Evolutionary conservation across 2,113 vertebrate species (phyloP).

Genomic region (Microcebus griseorufus): DNA sequence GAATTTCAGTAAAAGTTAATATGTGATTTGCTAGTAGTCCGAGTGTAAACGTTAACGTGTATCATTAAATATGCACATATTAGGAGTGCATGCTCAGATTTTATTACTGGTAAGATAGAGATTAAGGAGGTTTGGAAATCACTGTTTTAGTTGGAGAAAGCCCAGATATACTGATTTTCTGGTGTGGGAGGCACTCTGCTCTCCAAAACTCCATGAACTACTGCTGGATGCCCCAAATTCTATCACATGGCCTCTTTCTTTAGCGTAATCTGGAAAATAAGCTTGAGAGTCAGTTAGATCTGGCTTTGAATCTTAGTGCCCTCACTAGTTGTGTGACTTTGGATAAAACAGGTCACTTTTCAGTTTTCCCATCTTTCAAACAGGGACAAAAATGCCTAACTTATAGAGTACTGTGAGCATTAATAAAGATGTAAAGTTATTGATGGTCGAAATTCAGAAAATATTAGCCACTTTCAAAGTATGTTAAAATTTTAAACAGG

Average conservation of each 20-base stretch:
- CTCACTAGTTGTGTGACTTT: not conserved
- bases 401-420: not conserved
- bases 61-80: not conserved
- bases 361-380: conserved; percentile 12
- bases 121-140: not conserved
- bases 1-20: not conserved
- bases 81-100: not conserved
- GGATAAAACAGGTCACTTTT: not conserved
- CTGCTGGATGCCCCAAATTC: not conserved
- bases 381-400: not conserved
- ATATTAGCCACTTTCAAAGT: not conserved
- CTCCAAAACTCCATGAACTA: not conserved
- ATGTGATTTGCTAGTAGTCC: not conserved
- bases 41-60: not conserved
- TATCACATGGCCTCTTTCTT: not conserved
- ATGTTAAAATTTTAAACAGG: not conserved
- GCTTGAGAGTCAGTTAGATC: not conserved
- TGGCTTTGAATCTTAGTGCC: not conserved
- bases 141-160: not conserved
- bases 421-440: not conserved
- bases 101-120: not conserved
- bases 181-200: not conserved
- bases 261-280: not conserved
- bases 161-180: not conserved
- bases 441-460: not conserved